Percentiles rank a stretch among this genome's conserved stretches.
phyloP scores from a whole-genome alignment of 2,888 invertebrate genomes.

The Drosophila longiperda region DNA sequence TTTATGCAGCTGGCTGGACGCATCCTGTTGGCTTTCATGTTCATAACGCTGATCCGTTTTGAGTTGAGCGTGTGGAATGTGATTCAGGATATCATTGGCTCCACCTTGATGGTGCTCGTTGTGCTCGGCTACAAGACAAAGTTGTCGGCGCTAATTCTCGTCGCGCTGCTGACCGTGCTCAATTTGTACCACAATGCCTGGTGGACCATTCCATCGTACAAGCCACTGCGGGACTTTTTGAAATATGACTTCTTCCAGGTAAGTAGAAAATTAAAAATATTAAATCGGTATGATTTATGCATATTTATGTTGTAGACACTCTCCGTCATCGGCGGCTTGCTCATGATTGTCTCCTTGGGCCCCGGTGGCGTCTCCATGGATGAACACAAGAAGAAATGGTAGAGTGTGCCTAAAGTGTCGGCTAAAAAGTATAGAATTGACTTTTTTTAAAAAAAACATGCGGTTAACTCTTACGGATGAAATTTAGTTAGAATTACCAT shows the following conservation, averaged over 20 bases:
- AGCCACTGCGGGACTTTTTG: conserved; percentile 98
- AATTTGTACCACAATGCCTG: conserved; percentile 99
- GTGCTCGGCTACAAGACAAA: conserved; percentile 99
- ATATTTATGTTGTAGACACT: conserved; percentile 91
- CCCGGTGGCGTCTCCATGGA: conserved; percentile 99
- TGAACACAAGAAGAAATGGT: conserved; percentile 98
- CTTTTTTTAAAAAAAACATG: conserved; percentile 42
- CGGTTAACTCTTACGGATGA: conserved; percentile 70
- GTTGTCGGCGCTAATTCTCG: conserved; percentile 97
- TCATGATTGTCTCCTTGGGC: conserved; percentile 99
- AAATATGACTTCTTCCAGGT: conserved; percentile 99
- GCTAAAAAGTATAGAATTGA: conserved; percentile 48
- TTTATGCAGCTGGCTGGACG: conserved; percentile 98
- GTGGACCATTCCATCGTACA: conserved; percentile 98
- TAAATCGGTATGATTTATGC: background rate
- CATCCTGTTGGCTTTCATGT: conserved; percentile 98
- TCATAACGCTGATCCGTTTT: conserved; percentile 97
- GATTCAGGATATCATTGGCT: conserved; percentile 96
- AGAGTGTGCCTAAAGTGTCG: conserved; percentile 49
- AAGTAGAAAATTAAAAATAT: conserved; percentile 63
- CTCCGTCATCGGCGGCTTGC: conserved; percentile 98
- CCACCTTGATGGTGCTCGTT: conserved; percentile 97
- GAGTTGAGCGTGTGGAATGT: conserved; percentile 96
- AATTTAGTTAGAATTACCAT: conserved; percentile 78
- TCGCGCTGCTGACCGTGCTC: conserved; percentile 93